Evolutionary conservation across 2,797 vertebrate genomes (phyloP), one percentile per base, ranked within the genome.

Genomic region (Nasua narica): DNA sequence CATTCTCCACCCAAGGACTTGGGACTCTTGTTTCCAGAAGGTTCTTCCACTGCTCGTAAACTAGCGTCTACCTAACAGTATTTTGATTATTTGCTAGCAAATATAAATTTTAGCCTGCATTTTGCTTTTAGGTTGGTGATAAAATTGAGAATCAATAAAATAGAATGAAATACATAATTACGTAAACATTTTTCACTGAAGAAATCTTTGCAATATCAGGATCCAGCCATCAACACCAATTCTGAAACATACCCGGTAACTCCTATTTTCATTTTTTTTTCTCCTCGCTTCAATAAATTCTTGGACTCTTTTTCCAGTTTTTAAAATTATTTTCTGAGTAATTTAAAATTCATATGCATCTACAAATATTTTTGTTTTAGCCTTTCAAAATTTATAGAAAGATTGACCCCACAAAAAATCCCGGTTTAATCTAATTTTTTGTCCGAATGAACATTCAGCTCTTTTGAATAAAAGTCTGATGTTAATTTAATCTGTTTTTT

Each of bases 141-240:
- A 50, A 77, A 96, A 87, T 79, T 85, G 29, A 93, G 37, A 91
- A 77, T 88, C 52, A 91, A n/a, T 74, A 56, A 46, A 89, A 93
- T 16, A 86, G 5, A 77, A 40, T 89, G 32, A 89, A 86, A 72
- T 72, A 52, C 43, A n/a, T 21, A 77, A 69, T 62, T 65, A 43
- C 29, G 2, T 50, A 87, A 50, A 29, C n/a, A 11, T 56, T 83
- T 92, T 95, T 91, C 14, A 46, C 1, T 72, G 69, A 92, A 92
- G 56, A 78, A 87, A 6, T 92, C 8, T 84, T 85, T 82, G 6
- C 16, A 67, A 3, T 54, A n/a, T 87, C 2, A 67, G 35, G 46
- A 95, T 62, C 21, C 13, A 81, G 40, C 21, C 69, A 7, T 93
- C 4, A 76, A 48, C 3, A 21, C 18, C 11, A 43, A 40, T 87